Base-by-base conservation (phyloP, 2,888 invertebrate genomes). In the Drosophila picticornis region DNA sequence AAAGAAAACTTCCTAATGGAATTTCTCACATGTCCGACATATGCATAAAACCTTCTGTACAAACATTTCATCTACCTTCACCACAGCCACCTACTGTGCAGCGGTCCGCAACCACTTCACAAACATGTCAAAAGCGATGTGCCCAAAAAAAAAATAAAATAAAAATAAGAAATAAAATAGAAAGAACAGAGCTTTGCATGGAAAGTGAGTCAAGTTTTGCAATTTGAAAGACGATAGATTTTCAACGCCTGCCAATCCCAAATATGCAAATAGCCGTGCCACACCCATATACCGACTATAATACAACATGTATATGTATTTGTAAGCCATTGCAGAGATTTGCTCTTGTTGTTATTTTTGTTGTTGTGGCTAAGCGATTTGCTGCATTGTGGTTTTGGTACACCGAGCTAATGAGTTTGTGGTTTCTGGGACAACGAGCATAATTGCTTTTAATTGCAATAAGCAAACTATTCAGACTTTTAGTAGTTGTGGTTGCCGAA, bases 401-500 rank as follows among this genome's bases (percentile, higher is more conserved):
- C 85, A 87, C 76, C 90, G 70, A 84, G 90, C 87, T 87, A 87
- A 87, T 87, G 87, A 90, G 91, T 84, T 91, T 87, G 87, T 68
- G 87, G 87, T 82, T 87, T 76, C 64, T 71, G 60, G 72, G 64
- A 82, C 82, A 90, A 72, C 80, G 74, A 64, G 64, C 91, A 87
- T 87, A 87, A 87, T 87, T 87, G 87, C 86, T 88, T 90, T 90
- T 90, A 90, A 87, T 87, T 87, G 90, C 91, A 76, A 84, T 82
- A 70, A 76, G 86, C 83, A 78, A 88, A 90, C 82, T 88, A 90
- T 88, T 82, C 77, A 89, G 80, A 82, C 78, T 88, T 77, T 75
- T 75, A 73, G 68, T 72, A 70, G 65, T 70, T 86, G 90, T 70
- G 89, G 90, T 79, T 38, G 34, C n/a, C 43, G 38, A 34, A 22